A percentile compares a stretch with the other conserved stretches of the same genome.
Evolutionary conservation across 2,797 vertebrate genomes (phyloP).

Genomic region (Esox masquinongy): DNA sequence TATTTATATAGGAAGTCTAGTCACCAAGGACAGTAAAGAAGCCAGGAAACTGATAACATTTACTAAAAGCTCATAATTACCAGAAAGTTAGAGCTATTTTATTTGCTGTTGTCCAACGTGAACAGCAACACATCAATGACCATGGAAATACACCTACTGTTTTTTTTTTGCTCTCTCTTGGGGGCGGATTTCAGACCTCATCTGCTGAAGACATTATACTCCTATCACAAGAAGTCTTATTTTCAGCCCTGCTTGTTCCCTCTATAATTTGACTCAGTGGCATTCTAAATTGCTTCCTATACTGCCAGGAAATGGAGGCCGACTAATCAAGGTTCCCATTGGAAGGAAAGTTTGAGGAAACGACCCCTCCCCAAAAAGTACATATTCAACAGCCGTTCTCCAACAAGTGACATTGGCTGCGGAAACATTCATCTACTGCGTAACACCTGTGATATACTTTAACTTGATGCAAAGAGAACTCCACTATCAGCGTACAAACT

Average conservation of each 20-base stretch:
- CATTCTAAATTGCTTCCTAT: constrained; percentile 15
- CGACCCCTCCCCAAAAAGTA: background rate
- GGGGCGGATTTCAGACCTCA: background rate
- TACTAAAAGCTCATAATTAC: background rate
- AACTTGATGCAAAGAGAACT: background rate
- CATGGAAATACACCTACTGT: too few relatives aligned
- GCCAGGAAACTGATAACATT: constrained; percentile 17
- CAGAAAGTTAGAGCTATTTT: background rate
- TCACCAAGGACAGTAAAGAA: constrained; percentile 17
- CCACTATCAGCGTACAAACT: background rate
- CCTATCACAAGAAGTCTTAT: background rate
- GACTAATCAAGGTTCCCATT: constrained; percentile 14
- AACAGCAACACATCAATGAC: background rate
- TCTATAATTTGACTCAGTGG: background rate
- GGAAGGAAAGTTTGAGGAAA: background rate
- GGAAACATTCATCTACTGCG: background rate
- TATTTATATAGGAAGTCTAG: background rate
- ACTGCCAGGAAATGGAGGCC: constrained; percentile 18
- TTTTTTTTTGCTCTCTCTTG: background rate
- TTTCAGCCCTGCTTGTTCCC: constrained; percentile 8
- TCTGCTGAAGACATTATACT: constrained; percentile 18
- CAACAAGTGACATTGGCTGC: background rate
- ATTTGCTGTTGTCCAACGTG: constrained; percentile 3
- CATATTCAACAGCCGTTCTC: background rate
- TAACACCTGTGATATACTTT: background rate